Percentiles rank a stretch among this genome's conserved stretches.
Conservation (phyloP, 2,888 invertebrate genomes). For the Odontomyia ornata region DNA sequence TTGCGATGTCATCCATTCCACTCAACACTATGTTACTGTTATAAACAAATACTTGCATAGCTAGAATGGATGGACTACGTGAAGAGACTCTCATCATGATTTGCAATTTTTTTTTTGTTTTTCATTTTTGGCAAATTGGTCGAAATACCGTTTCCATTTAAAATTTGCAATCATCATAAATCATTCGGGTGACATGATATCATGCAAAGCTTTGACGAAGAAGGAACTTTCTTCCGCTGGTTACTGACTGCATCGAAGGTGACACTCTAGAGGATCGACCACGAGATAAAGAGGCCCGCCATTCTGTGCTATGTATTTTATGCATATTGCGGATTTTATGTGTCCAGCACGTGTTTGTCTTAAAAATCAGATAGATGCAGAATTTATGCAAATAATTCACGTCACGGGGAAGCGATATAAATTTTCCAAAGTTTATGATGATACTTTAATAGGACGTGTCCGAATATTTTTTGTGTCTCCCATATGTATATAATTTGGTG, state of each 20-base stretch:
- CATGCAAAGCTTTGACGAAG: background rate
- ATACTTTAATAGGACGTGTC: no score
- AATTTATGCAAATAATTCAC: background rate
- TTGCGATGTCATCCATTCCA: background rate
- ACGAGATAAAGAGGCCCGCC: no score
- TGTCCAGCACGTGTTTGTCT: background rate
- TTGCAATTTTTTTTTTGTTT: no score
- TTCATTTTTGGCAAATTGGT: background rate
- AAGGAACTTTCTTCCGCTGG: background rate
- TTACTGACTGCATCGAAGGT: background rate
- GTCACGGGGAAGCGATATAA: no score
- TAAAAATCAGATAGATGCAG: background rate
- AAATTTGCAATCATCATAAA: background rate
- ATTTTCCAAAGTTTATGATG: no score
- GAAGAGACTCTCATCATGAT: no score
- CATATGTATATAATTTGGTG: no score
- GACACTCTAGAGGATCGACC: background rate
- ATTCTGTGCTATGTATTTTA: no score
- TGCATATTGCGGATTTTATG: background rate
- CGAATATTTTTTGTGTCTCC: no score
- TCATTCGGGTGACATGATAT: background rate
- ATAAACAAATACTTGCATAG: background rate
- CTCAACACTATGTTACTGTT: background rate
- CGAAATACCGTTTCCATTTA: background rate
- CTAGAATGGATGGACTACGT: no score